Conservation (phyloP, 2,113 vertebrate species). For the Podocnemis expansa region DNA sequence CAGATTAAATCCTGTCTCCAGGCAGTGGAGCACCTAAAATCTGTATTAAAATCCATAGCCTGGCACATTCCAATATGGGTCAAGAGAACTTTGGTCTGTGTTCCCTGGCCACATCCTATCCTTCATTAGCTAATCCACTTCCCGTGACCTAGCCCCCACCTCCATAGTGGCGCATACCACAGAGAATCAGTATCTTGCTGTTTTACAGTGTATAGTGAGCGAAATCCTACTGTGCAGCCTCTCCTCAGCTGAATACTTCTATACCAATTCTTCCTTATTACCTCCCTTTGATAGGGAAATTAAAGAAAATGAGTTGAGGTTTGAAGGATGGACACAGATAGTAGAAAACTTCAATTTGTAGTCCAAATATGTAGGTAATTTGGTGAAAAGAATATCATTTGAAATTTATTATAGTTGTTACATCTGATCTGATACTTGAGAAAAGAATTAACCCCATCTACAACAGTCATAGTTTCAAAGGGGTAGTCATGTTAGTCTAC, state of each 20-base stretch:
- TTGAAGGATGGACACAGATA: neutral
- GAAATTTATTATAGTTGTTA: neutral
- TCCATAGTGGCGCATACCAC: neutral
- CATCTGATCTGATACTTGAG: fast-evolving
- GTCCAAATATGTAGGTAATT: neutral
- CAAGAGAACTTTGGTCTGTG: neutral
- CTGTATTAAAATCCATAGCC: neutral
- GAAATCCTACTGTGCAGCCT: neutral
- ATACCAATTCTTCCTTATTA: neutral
- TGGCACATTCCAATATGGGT: neutral
- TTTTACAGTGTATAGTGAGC: neutral
- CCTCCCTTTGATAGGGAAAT: neutral
- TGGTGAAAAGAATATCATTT: neutral
- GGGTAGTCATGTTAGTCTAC: too few species aligned
- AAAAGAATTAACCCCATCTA: neutral
- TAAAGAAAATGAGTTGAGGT: neutral
- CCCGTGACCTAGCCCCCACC: neutral
- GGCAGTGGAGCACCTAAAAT: neutral
- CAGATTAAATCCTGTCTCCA: neutral
- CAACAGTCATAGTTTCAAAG: neutral
- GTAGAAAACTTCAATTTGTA: neutral
- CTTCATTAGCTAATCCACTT: neutral
- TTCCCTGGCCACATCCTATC: neutral
- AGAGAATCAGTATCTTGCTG: constrained; percentile 12
- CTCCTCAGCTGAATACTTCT: neutral